A percentile compares a stretch with the other conserved stretches of the same genome.
These are phyloP conservation scores for Anabas testudineus DNA, from an alignment of 2,797 vertebrate species.

Conservation along the genomic window DNA sequence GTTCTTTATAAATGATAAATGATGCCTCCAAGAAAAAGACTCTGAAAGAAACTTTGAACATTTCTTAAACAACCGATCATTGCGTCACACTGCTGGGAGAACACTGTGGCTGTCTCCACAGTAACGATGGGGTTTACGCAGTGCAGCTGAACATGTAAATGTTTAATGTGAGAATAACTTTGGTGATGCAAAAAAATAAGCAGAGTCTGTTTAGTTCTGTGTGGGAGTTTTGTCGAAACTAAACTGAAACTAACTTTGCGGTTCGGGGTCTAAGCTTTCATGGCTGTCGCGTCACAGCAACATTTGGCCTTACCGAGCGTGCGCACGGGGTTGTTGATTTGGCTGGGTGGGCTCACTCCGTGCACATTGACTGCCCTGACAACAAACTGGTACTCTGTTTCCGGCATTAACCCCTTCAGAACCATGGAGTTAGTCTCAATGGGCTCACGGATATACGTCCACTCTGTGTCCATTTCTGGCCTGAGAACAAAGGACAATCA, in stretches of 20 bases:
- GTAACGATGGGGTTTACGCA: conserved; percentile 1
- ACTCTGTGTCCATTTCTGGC: conserved; percentile 92
- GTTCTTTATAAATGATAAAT: background rate
- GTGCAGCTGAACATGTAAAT: conserved; percentile 21
- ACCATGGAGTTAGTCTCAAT: conserved; percentile 94
- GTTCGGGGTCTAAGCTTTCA: conserved; percentile 3
- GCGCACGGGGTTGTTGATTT: conserved; percentile 84
- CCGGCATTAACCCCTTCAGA: conserved; percentile 90
- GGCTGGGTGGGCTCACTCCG: conserved; percentile 88
- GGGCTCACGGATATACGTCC: conserved; percentile 91
- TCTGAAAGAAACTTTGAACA: too few relatives aligned
- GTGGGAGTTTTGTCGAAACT: conserved; percentile 31
- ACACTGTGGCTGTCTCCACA: conserved; percentile 4
- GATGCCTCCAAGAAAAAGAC: background rate
- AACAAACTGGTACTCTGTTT: conserved; percentile 93
- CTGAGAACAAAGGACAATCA: conserved; percentile 72
- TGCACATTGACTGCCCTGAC: conserved; percentile 88
- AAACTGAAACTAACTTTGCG: conserved; percentile 24
- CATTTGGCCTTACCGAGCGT: conserved; percentile 87
- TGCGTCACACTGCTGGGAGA: conserved; percentile 1
- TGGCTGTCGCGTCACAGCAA: background rate
- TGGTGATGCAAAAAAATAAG: conserved; percentile 12
- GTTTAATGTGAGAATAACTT: conserved; percentile 12
- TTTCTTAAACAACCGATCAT: background rate
- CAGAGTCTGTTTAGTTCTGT: conserved; percentile 28